Base-by-base conservation (phyloP, 2,797 vertebrate genomes). In the Enteromius viviparus region DNA sequence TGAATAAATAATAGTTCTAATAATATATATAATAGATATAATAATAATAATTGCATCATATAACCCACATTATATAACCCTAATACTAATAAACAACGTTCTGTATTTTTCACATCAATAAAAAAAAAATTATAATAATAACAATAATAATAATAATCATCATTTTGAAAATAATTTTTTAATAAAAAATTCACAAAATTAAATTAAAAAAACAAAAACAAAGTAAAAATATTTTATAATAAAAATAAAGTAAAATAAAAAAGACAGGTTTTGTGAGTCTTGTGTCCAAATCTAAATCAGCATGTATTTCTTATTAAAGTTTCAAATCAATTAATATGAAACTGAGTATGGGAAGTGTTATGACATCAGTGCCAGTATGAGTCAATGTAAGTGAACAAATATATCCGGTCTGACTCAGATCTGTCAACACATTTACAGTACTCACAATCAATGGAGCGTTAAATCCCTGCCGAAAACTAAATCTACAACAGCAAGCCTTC, bases 391-490 rank as follows among this genome's bases (percentile, higher is more conserved):
- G n/a, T 23, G 34, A 32, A 29, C 80, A 29, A 42, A 55, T 12
- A 21, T 4, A 65, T 40, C 29, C 58, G 12, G 1, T 64, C 12
- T 55, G 42, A n/a, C 26, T 32, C 10, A 68, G 58, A 53, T 53
- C 58, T 29, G 49, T 78, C 45, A 80, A 68, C 70, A 51, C 66
- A 78, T 85, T 83, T 85, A 65, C 29, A 29, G 34, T 34, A 23
- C 32, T 75, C 58, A 78, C 40, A 42, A 76, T 66, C 23, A 76
- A 26, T 80, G 77, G 21, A 64, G 76, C 42, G 23, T 70, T 80
- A 69, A 80, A 86, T 65, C 45, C 47, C 66, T n/a, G 19, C 66
- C 64, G 32, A 42, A 37, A 76, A 47, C 45, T 37, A 78, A 53
- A 68, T 49, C 47, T 34, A 51, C 51, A 71, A 40, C 70, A 37